Evolutionary conservation across 2,797 vertebrate species (phyloP), one percentile per base, ranked within the genome.

Genomic region (Eupleurogrammus muticus): DNA sequence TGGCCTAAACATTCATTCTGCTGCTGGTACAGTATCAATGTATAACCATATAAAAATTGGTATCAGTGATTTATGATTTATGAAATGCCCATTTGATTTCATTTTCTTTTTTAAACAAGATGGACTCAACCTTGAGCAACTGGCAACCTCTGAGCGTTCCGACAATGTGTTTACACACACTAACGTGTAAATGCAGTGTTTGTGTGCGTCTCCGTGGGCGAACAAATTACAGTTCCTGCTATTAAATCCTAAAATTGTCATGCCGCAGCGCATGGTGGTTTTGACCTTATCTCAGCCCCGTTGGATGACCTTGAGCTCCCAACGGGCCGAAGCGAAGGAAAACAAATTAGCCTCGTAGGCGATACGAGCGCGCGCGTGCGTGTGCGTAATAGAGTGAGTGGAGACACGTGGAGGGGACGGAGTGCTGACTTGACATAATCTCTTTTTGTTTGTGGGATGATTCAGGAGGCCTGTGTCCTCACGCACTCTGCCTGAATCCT

Each of bases 401-500:
- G 16, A 69, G 40, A 56, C 50, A 23, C 36, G 28, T 12, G 7
- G 40, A 64, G 35, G 68, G 60, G 58, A 69, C 51, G 68, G 50
- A 81, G 59, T 56, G 82, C 75, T 85, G 86, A 87, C 70, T 70
- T 49, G 63, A 74, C 69, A 70, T 81, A 40, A 74, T 62, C 51
- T 70, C 44, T 59, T 72, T 80, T 63, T 85, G 69, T 76, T 83
- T 79, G 71, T 80, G 57, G 59, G 56, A 72, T 75, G 60, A 81
- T 81, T 85, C 64, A 69, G 67, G 62, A 69, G 59, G 60, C 36
- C 58, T 47, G 28, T 68, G 50, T 40, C 51, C 36, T 69, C 71
- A 48, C n/a, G 2, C 61, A 66, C 47, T n/a, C 46, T 51, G 53
- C 34, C 35, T 34, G 14, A 46, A 12, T 23, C 23, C 19, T 2